Percentiles rank a stretch among this genome's conserved stretches.
These are phyloP conservation scores for Hystrix cristata DNA, from an alignment of 2,113 vertebrate species.

Conservation along the genomic window DNA sequence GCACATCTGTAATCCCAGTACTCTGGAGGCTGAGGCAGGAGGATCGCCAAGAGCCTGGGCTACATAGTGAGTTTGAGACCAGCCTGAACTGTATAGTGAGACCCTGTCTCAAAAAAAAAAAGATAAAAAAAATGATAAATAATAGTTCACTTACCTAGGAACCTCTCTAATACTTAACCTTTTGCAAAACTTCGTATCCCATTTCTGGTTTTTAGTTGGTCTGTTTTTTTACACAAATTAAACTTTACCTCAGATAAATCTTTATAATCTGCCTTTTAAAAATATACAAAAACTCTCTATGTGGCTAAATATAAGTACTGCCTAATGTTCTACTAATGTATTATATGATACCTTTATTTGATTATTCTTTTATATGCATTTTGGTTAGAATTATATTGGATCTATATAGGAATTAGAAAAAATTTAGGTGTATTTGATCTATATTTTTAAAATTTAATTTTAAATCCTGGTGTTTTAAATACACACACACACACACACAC, in stretches of 20 bases:
- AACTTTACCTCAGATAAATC: neutral
- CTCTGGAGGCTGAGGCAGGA: no score
- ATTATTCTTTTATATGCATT: conserved; percentile 2
- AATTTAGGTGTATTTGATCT: neutral
- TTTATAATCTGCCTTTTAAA: neutral
- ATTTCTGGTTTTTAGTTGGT: neutral
- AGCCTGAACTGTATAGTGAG: no score
- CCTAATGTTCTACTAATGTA: neutral
- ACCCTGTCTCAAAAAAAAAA: no score
- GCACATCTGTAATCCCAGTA: no score
- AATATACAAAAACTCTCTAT: conserved; percentile 5
- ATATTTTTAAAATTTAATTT: neutral
- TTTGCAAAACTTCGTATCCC: conserved; percentile 2
- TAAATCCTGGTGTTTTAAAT: neutral
- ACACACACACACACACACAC: neutral
- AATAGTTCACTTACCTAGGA: neutral
- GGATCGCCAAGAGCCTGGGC: no score
- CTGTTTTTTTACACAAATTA: neutral
- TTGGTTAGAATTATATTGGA: conserved; percentile 32
- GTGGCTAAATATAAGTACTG: neutral
- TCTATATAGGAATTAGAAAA: neutral
- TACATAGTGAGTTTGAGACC: no score
- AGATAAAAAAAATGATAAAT: no score
- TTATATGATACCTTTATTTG: conserved; percentile 23
- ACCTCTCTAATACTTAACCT: conserved; percentile 2